Conservation (phyloP, 1,140 invertebrate genomes). For the Lethocerus indicus region DNA sequence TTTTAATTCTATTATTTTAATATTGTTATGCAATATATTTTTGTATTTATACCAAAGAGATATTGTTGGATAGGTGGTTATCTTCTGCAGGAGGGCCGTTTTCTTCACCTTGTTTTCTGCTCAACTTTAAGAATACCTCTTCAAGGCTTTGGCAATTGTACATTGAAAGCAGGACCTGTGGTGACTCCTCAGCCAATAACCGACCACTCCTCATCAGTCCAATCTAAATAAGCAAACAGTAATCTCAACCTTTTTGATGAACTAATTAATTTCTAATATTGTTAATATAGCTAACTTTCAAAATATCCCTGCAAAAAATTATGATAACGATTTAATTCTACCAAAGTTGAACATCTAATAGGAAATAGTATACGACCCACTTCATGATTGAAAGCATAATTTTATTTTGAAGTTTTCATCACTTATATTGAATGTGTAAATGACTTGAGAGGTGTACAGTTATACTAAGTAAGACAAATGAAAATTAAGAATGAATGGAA, state of each 20-base stretch:
- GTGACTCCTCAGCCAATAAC: conserved; percentile 81
- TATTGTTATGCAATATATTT: too few species aligned
- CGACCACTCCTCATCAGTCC: conserved; percentile 86
- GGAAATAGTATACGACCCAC: too few species aligned
- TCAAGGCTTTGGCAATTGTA: conserved; percentile 74
- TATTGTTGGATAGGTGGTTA: conserved; percentile 56
- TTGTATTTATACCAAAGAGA: conserved; percentile 37
- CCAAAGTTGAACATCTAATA: background rate
- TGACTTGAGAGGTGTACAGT: too few species aligned
- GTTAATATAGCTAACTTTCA: background rate
- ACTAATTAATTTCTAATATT: too few species aligned
- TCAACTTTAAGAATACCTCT: conserved; percentile 87
- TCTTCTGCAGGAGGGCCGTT: conserved; percentile 22
- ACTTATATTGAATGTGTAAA: too few species aligned
- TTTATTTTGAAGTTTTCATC: too few species aligned
- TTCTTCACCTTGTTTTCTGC: conserved; percentile 27
- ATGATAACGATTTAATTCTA: background rate
- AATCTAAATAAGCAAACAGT: conserved; percentile 40
- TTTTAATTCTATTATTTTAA: too few species aligned
- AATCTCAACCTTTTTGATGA: too few species aligned
- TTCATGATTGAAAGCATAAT: too few species aligned
- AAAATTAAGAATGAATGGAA: too few species aligned
- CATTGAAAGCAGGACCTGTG: conserved; percentile 60
- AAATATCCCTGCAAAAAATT: background rate
- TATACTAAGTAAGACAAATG: too few species aligned